A percentile compares a stretch with the other conserved stretches of the same genome.
Conservation (phyloP, 2,888 invertebrate genomes). For the Drosophila nigricruria region DNA sequence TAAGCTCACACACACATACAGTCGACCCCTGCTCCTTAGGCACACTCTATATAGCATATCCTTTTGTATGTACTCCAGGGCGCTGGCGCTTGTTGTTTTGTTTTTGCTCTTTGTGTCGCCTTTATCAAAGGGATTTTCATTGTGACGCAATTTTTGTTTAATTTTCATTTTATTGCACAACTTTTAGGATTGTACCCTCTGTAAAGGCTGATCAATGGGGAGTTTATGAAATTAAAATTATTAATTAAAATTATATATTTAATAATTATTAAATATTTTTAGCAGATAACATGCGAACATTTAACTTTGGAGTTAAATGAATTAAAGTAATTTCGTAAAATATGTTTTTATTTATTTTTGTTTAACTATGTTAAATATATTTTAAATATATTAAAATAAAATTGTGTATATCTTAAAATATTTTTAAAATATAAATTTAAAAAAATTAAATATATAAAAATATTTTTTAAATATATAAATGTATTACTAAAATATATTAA, state of each 20-base stretch:
- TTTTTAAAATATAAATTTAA: not conserved
- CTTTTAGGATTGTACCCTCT: slow-evolving; percentile 17
- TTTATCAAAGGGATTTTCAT: slow-evolving; percentile 51
- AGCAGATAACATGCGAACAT: too few species aligned
- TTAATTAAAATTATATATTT: too few species aligned
- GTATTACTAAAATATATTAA: not conserved
- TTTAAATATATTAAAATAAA: not conserved
- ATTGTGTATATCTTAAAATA: too few species aligned
- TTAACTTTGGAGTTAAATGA: not conserved
- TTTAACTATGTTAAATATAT: not conserved
- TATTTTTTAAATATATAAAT: not conserved
- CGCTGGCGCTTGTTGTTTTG: slow-evolving; percentile 13
- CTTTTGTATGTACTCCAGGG: slow-evolving; percentile 10
- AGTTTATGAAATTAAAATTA: not conserved
- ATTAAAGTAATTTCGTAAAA: not conserved
- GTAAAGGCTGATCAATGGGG: not conserved
- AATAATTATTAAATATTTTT: too few species aligned
- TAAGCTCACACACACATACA: slow-evolving; percentile 38
- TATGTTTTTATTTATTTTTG: not conserved
- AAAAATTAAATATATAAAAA: not conserved
- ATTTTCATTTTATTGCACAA: slow-evolving; percentile 45
- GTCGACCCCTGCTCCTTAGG: not conserved
- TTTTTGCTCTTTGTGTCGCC: slow-evolving; percentile 11
- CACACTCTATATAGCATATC: slow-evolving; percentile 9
- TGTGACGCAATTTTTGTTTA: slow-evolving; percentile 55